A percentile compares a stretch with the other conserved stretches of the same genome.
These are phyloP conservation scores for Theropithecus gelada DNA, from an alignment of 2,113 vertebrate species.

Conservation along the genomic window DNA sequence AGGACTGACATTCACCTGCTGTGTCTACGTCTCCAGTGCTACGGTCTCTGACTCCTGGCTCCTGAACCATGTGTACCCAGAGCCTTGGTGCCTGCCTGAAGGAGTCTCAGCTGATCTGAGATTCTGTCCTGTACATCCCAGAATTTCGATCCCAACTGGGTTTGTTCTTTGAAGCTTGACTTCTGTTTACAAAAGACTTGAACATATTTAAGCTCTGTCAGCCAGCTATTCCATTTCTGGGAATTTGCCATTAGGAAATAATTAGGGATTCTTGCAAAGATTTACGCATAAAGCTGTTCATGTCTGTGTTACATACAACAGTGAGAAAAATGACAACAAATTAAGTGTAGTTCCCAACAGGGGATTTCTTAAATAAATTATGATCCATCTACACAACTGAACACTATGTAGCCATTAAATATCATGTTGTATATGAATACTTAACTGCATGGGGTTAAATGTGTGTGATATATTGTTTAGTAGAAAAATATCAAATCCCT, in stretches of 20 bases:
- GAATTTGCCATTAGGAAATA: neutral
- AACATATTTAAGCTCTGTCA: neutral
- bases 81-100: neutral
- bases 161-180: neutral
- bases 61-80: neutral
- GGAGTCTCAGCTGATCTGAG: neutral
- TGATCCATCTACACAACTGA: neutral
- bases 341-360: neutral
- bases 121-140: neutral
- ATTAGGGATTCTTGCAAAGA: neutral
- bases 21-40: accelerated
- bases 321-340: neutral
- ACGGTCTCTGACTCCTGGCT: neutral
- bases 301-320: neutral
- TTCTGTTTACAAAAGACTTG: slow-evolving; percentile 12
- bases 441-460: neutral
- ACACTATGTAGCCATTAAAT: neutral
- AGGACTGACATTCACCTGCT: neutral
- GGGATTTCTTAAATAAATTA: slow-evolving; percentile 13
- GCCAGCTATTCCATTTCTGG: neutral
- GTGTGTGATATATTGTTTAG: neutral
- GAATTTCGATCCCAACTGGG: neutral
- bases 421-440: neutral
- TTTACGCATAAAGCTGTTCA: neutral
- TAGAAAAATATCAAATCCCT: neutral